Evolutionary conservation across 2,113 vertebrate species (phyloP), one percentile per base, ranked within the genome.

Genomic region (Chaetops frenatus): DNA sequence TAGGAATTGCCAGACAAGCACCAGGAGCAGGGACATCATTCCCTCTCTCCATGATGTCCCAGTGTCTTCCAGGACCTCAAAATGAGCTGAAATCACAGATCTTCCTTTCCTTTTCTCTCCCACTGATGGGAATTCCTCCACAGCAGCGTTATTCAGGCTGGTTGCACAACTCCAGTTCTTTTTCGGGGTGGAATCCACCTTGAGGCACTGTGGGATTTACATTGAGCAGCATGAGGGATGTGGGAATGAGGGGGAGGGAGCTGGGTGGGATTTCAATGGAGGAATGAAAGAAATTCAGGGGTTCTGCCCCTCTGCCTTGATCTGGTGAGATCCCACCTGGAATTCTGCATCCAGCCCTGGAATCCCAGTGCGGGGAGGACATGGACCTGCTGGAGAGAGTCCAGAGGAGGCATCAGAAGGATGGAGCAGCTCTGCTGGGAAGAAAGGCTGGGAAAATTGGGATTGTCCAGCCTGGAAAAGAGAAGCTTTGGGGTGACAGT

Each of bases 81-180:
- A 35, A 6, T 47, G 11, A 95, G 93, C 94, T 97, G 97, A 96
- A 98, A 97, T 97, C 97, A 97, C 95, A 96, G 94, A 82, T 95
- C 97, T 96, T 92, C 62, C 28, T 94, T 87, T 64, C 73, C 79
- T 95, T 50, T 91, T 92, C 94, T 92, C 95, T 76, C 57, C 92
- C 95, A 94, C 95, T 91, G 95, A 97, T 96, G 97, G 97, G 96
- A 96, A 96, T 98, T 98, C 97, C 96, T 95, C 96, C 97, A n/a
- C 92, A 74, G 96, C 88, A 66, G 95, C 92, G 72, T 96, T 97
- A 97, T 95, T 95, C 76, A 94, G 97, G 87, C 92, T 95, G 92
- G 96, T 88, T 94, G 78, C 66, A 1, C 66, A 97, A 96, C 85
- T 97, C 96, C 94, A 96, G 96, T 90, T 96, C 95, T 81, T 84